Evolutionary conservation across 2,888 invertebrate genomes (phyloP), one percentile per base, ranked within the genome.

Genomic region (Aphodius sticticus): DNA sequence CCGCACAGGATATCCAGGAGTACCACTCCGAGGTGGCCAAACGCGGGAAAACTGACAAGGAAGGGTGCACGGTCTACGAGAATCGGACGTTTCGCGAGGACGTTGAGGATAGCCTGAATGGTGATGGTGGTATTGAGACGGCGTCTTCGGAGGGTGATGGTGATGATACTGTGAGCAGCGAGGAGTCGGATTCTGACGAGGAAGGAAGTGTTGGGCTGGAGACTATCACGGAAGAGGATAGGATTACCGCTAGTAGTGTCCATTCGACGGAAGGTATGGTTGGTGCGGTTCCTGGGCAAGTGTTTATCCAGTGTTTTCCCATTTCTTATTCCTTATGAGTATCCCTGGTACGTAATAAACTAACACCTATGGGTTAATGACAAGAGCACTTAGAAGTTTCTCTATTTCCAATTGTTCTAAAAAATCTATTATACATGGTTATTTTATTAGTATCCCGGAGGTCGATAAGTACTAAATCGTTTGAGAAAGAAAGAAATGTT

Each of bases 201-300:
- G 87, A 87, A 77, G 85, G 86, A 70, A 85, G 85, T 77, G 87
- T 87, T 75, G 89, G 88, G 38, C 82, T 90, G 83, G 88, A 88
- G 71, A 89, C 90, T 6, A 90, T 90, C 81, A 86, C 88, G 37
- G 90, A 90, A 82, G 90, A 89, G 81, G 87, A 88, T 78, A 84
- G 87, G 78, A 85, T 84, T 78, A 87, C 87, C 14, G 83, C 84
- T 15, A 86, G 85, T 82, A 88, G 87, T 83, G 83, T 82, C 69
- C 82, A 82, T 16, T 83, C 83, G 69, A 79, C 81, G 14, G 83
- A 83, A 78, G 82, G 81, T 78, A 74, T 74, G 7, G 37, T 53
- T 5, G 7, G 53, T 53, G 53, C 53, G 9, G 53, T 53, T 53
- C 4, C 9, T 53, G 9, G 53, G 7, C 12, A 53, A 53, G 53